These are phyloP conservation scores for Crocuta crocuta DNA, from an alignment of 2,113 vertebrate genomes.

Conservation along the genomic window DNA sequence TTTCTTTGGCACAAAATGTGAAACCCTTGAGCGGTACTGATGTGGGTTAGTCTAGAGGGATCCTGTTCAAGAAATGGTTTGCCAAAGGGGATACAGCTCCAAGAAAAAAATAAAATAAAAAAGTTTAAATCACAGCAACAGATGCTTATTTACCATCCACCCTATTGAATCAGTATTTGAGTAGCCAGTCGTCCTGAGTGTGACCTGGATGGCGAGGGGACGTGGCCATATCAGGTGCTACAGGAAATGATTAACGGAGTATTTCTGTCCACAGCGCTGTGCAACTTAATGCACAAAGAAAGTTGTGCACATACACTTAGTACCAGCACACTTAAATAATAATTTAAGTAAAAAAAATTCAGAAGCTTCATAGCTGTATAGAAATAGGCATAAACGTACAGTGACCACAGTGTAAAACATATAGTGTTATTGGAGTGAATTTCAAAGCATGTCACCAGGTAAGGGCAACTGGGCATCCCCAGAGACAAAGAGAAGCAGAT, in stretches of 20 bases:
- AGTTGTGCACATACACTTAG: background rate
- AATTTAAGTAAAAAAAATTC: background rate
- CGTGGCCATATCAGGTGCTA: accelerated
- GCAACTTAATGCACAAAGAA: no score
- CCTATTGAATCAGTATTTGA: accelerated
- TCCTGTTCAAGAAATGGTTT: background rate
- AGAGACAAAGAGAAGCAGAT: background rate
- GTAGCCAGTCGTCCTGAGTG: accelerated
- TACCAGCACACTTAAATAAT: background rate
- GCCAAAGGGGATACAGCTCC: accelerated
- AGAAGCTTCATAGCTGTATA: no score
- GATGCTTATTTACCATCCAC: accelerated
- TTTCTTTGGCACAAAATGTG: background rate
- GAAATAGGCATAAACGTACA: background rate
- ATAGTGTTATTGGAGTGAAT: background rate
- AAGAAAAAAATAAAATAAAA: background rate
- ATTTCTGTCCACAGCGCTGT: background rate
- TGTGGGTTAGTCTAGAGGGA: background rate
- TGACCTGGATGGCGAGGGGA: accelerated
- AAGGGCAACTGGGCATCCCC: background rate
- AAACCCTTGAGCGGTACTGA: background rate
- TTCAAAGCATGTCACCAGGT: background rate
- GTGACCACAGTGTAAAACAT: background rate
- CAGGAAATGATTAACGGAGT: background rate
- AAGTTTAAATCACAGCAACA: accelerated